Conservation (phyloP, 2,113 vertebrate genomes). For the Laticauda laticaudata region DNA sequence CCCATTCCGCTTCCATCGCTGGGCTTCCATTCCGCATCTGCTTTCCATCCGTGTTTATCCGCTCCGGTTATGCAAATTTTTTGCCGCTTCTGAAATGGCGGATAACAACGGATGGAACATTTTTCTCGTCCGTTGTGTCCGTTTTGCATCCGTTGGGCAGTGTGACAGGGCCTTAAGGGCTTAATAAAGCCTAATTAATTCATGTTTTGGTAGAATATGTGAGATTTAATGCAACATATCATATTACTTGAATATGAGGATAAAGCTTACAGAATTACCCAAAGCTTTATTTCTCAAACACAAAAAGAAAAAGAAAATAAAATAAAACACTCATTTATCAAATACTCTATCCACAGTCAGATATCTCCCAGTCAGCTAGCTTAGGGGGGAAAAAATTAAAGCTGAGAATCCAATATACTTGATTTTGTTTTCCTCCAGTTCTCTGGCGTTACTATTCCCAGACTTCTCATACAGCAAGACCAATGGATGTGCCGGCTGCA, state of each 20-base stretch:
- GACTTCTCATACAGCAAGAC: not conserved
- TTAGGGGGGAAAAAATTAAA: not conserved
- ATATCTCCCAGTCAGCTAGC: not conserved
- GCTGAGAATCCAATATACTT: not conserved
- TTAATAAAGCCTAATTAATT: not conserved
- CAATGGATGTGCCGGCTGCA: not conserved
- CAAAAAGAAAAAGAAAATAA: not conserved
- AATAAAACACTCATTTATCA: not conserved
- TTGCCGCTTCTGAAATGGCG: no score
- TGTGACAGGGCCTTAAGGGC: no score
- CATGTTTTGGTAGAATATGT: not conserved
- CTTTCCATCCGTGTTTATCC: no score
- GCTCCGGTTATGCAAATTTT: no score
- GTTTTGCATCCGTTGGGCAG: no score
- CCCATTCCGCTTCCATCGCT: no score
- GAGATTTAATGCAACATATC: not conserved
- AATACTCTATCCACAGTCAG: not conserved
- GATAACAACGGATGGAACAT: no score
- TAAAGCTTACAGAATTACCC: not conserved
- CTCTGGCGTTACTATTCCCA: not conserved
- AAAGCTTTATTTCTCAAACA: not conserved
- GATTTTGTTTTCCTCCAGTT: not conserved
- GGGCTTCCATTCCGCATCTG: no score
- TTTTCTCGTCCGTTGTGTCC: no score
- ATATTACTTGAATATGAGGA: not conserved